phyloP scores from a whole-genome alignment of 2,797 vertebrate species.

The Chrosomus eos region DNA sequence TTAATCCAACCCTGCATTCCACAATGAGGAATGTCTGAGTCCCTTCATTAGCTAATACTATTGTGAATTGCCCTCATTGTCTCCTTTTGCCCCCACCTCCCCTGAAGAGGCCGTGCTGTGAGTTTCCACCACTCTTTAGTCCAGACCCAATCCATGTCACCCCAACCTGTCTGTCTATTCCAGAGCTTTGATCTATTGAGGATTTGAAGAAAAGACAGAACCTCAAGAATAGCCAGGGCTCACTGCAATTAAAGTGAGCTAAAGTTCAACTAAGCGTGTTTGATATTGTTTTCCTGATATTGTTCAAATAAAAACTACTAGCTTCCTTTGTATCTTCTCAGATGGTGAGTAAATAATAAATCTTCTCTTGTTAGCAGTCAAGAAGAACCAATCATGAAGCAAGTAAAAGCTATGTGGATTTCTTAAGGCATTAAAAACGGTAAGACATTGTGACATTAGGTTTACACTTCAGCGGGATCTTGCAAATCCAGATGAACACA shows the following conservation, averaged over 20 bases:
- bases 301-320: background rate
- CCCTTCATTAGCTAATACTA: slow-evolving; percentile 37
- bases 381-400: background rate
- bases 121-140: slow-evolving; percentile 36
- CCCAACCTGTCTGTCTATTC: slow-evolving; percentile 9
- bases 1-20: slow-evolving; percentile 44
- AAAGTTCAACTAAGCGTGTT: background rate
- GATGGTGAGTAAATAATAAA: background rate
- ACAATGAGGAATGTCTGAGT: slow-evolving; percentile 40
- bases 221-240: slow-evolving; percentile 3
- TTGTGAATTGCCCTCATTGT: slow-evolving; percentile 44
- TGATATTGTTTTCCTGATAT: background rate
- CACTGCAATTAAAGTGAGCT: slow-evolving; percentile 19
- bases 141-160: slow-evolving; percentile 19
- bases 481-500: slow-evolving; percentile 19
- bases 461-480: slow-evolving; percentile 13
- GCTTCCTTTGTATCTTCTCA: slow-evolving; percentile 4
- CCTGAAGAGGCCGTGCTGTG: background rate
- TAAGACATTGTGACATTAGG: background rate
- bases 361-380: background rate
- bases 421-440: background rate
- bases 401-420: background rate
- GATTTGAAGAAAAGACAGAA: slow-evolving; percentile 23
- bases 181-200: slow-evolving; percentile 28
- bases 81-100: slow-evolving; percentile 17